Evolutionary conservation across 2,797 vertebrate species (phyloP), one percentile per base, ranked within the genome.

Genomic region (Notamacropus eugenii): DNA sequence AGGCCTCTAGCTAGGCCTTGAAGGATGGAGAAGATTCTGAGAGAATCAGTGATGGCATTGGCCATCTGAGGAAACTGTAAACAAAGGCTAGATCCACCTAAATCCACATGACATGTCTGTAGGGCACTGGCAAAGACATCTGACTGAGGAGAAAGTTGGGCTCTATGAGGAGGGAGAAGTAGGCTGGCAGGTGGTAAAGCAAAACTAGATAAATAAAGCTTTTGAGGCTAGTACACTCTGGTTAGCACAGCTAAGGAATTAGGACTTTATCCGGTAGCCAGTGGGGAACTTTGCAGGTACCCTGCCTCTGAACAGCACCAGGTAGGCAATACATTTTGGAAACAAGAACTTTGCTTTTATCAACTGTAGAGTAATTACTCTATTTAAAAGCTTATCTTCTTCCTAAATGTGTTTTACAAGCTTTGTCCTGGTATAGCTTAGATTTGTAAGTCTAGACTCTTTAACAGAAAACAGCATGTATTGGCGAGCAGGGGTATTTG

Each of bases 371-470:
- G 8, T 94, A 96, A 91, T 94, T 92, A 87, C 4, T 92, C 27
- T 90, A 2, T 91, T 95, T 90, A 29, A 94, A 90, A 95, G 62
- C 6, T 55, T 74, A 0, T 93, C 54, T 52, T 95, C 92, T 93
- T 27, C 40, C 55, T 93, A 94, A 91, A 90, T 54, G 9, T 93
- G 8, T 91, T 92, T 95, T 92, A n/a, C 56, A 94, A 90, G 34
- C 91, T 3, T 46, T 93, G 31, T 54, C 40, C 29, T 95, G 22
- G 16, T 59, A 67, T 1, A 95, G 24, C 55, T 56, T 90, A 27
- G 74, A 96, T 96, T 92, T 93, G 24, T 90, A 96, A 92, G 82
- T 92, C 9, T 55, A 94, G 82, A 24, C 94, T 92, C 12, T 92
- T 97, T 93, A 96, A 93, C 27, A 93, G 54, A 94, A 82, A 96